phyloP scores from a whole-genome alignment of 2,797 vertebrate genomes.

The Trichosurus vulpecula region DNA sequence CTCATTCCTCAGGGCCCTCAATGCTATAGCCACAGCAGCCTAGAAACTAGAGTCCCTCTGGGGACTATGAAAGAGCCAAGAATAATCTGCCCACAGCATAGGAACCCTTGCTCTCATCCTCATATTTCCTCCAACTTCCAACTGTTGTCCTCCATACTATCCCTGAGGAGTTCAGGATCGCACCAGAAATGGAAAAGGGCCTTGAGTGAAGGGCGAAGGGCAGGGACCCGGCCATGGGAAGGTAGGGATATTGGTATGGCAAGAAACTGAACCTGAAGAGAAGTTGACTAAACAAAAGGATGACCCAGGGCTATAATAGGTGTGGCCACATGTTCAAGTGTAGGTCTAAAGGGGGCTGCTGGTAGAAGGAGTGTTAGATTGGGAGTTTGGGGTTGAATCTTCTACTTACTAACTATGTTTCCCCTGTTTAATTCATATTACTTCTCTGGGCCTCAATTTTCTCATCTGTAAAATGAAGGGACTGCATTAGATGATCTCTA shows the following conservation, averaged over 20 bases:
- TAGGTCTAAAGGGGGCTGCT: neutral
- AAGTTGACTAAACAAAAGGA: neutral
- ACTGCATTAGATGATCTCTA: neutral
- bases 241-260: neutral
- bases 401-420: neutral
- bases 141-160: neutral
- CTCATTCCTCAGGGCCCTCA: neutral
- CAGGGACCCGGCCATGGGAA: neutral
- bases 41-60: neutral
- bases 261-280: neutral
- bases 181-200: neutral
- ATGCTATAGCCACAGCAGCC: neutral
- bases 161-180: neutral
- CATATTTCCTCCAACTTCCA: neutral
- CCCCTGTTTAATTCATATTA: neutral
- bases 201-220: neutral
- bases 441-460: neutral
- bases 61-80: constrained; percentile 3
- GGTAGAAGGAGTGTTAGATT: neutral
- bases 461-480: neutral
- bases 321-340: neutral
- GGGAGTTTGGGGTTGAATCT: neutral
- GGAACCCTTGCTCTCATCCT: neutral
- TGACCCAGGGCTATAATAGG: neutral
- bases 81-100: neutral